phyloP scores from a whole-genome alignment of 2,888 invertebrate genomes.

The Ornithoptera priamus region DNA sequence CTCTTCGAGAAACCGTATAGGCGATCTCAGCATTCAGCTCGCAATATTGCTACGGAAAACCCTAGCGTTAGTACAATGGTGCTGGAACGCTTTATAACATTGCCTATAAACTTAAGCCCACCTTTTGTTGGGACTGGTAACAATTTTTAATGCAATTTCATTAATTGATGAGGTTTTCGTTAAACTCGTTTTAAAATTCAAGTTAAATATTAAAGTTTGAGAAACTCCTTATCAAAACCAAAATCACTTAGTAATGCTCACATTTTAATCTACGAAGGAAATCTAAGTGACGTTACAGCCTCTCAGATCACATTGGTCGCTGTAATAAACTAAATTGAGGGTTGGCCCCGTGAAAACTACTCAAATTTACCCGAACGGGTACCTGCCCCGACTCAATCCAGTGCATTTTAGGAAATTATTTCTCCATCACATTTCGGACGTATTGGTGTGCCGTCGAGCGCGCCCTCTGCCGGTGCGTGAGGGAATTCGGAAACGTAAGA shows the following conservation, averaged over 20 bases:
- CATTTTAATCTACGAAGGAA: constrained; percentile 30
- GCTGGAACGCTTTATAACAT: constrained; percentile 34
- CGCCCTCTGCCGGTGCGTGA: constrained; percentile 70
- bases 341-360: constrained; percentile 60
- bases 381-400: constrained; percentile 61
- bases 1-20: constrained; percentile 51
- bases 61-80: constrained; percentile 41
- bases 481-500: constrained; percentile 54
- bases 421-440: constrained; percentile 66
- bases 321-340: constrained; percentile 68
- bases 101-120: background rate
- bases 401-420: constrained; percentile 75
- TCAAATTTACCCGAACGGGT: constrained; percentile 52
- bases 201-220: background rate
- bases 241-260: constrained; percentile 20
- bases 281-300: constrained; percentile 27
- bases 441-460: constrained; percentile 70
- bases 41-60: constrained; percentile 54
- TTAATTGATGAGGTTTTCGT: background rate
- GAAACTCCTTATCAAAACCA: background rate
- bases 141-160: constrained; percentile 3
- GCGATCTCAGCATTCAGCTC: constrained; percentile 49
- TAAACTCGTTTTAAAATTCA: background rate
- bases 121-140: constrained; percentile 2
- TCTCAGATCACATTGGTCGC: constrained; percentile 28